Evolutionary conservation across 2,888 invertebrate genomes (phyloP).

Genomic region (Oscheius sp.): DNA sequence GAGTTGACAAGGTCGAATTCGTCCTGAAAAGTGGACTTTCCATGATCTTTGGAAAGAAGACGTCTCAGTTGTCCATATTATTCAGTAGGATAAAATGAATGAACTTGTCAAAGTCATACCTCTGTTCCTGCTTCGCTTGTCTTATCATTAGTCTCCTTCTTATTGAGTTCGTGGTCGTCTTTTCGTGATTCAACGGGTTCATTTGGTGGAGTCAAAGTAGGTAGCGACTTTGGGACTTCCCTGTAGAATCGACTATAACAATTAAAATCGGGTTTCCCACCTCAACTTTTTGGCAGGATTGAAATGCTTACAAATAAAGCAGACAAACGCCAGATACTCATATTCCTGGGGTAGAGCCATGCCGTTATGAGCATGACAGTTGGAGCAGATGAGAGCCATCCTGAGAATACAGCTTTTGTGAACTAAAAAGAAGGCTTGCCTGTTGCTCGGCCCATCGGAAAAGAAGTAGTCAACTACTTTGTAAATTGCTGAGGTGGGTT

Average conservation of each 20-base stretch:
- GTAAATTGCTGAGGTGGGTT: constrained; percentile 87
- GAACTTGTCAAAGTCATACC: not conserved
- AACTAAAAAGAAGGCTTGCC: constrained; percentile 74
- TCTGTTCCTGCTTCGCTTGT: constrained; percentile 9
- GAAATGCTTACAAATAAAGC: constrained; percentile 64
- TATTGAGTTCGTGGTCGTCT: not conserved
- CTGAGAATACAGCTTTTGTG: constrained; percentile 42
- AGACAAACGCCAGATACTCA: constrained; percentile 84
- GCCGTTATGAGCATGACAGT: constrained; percentile 94
- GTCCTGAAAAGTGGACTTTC: constrained; percentile 14
- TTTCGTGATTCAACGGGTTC: not conserved
- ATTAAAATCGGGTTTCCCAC: constrained; percentile 10
- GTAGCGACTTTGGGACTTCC: not conserved
- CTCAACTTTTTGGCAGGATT: constrained; percentile 60
- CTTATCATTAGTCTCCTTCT: not conserved
- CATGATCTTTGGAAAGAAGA: too few relatives aligned
- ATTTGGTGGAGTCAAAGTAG: not conserved
- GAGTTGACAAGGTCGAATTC: constrained; percentile 24
- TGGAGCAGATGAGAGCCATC: constrained; percentile 91
- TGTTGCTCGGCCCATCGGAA: constrained; percentile 92
- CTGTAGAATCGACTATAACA: not conserved
- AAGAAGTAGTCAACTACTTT: constrained; percentile 91
- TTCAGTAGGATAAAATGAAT: too few relatives aligned
- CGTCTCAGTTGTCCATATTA: too few relatives aligned
- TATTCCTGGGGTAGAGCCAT: constrained; percentile 83